Conservation (phyloP, 1,140 invertebrate species). For the Panagrolaimus sp. region DNA sequence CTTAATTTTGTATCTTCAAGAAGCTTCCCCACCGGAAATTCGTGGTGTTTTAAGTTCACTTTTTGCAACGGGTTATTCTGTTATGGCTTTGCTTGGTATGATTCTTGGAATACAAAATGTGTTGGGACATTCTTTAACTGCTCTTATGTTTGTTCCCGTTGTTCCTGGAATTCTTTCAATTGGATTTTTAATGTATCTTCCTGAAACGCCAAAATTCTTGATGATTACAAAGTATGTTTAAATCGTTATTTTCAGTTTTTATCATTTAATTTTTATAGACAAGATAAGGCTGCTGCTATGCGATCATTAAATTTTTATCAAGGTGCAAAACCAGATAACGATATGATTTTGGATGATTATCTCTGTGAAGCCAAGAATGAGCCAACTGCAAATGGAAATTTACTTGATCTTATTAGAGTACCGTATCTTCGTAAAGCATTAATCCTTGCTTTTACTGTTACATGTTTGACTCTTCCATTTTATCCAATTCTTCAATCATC, state of each 20-base stretch:
- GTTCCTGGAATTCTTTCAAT: slow-evolving; percentile 47
- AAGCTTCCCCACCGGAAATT: slow-evolving; percentile 50
- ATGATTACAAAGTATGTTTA: slow-evolving; percentile 39
- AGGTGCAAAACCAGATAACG: slow-evolving; percentile 23
- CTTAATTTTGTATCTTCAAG: slow-evolving; percentile 50
- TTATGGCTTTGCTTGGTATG: slow-evolving; percentile 51
- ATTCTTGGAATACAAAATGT: slow-evolving; percentile 46
- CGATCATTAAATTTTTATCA: slow-evolving; percentile 37
- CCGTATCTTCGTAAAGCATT: slow-evolving; percentile 43
- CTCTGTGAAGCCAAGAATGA: slow-evolving; percentile 28
- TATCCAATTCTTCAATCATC: slow-evolving; percentile 54
- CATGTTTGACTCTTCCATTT: slow-evolving; percentile 46
- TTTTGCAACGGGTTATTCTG: slow-evolving; percentile 46
- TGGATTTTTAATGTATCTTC: slow-evolving; percentile 43
- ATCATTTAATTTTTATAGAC: slow-evolving; percentile 17
- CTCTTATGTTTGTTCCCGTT: slow-evolving; percentile 44
- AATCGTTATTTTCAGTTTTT: slow-evolving; percentile 13
- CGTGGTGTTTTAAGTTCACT: slow-evolving; percentile 50
- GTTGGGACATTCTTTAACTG: slow-evolving; percentile 47
- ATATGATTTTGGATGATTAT: slow-evolving; percentile 29
- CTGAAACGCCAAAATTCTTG: slow-evolving; percentile 53
- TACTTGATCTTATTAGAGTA: slow-evolving; percentile 17
- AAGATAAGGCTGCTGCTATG: slow-evolving; percentile 30
- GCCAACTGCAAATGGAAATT: slow-evolving; percentile 14
- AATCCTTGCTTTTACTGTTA: slow-evolving; percentile 35